Evolutionary conservation across 2,113 vertebrate genomes (phyloP).

Genomic region (Aviceda subcristata): DNA sequence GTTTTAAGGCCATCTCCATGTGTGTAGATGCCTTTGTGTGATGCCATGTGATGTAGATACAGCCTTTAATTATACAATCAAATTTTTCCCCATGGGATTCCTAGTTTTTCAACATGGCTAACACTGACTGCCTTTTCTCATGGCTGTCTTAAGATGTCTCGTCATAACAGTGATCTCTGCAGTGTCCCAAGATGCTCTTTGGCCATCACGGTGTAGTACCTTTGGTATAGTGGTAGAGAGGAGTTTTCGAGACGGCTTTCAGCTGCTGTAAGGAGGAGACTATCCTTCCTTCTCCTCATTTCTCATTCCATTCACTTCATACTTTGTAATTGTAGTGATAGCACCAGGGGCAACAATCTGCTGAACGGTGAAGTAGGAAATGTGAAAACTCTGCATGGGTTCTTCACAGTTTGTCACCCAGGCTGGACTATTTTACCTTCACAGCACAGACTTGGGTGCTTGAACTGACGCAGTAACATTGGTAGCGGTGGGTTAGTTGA

Average conservation of each 20-base stretch:
- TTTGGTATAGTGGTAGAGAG: not conserved
- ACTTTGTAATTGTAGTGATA: not conserved
- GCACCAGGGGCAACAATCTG: not conserved
- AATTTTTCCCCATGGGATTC: not conserved
- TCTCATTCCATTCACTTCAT: not conserved
- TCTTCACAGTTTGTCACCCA: not conserved
- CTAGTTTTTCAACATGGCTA: not conserved
- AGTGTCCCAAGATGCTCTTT: not conserved
- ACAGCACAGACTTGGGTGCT: not conserved
- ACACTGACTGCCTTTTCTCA: not conserved
- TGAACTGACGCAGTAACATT: fast-evolving
- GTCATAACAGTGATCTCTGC: not conserved
- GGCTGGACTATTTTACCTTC: not conserved
- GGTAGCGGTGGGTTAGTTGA: not conserved
- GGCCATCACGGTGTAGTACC: not conserved
- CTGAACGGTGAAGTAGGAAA: not conserved
- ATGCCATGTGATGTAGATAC: no score
- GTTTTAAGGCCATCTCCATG: not conserved
- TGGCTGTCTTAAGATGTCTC: not conserved
- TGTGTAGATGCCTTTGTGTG: no score
- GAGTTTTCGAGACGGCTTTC: not conserved
- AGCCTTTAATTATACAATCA: not conserved
- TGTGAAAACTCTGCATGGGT: not conserved
- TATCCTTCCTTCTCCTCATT: not conserved
- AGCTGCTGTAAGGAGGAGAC: fast-evolving